Percentiles rank a stretch among this genome's conserved stretches.
Evolutionary conservation across 2,113 vertebrate genomes (phyloP).

Genomic region (Lophura nycthemera): DNA sequence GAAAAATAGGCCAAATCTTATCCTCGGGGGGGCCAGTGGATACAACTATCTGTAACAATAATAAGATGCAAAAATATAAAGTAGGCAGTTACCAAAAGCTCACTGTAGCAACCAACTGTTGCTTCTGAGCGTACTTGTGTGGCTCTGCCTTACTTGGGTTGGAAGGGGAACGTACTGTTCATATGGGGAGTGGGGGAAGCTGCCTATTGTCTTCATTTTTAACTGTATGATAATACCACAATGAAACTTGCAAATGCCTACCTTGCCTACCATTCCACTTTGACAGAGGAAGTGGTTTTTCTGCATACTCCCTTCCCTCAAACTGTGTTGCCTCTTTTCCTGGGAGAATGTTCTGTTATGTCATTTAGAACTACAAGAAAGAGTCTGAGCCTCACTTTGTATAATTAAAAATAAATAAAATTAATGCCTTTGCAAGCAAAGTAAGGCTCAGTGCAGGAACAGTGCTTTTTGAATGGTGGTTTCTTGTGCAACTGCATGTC

Average conservation of each 20-base stretch:
- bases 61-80: conserved; percentile 50
- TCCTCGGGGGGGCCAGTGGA: not conserved
- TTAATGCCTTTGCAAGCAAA: not conserved
- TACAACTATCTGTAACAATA: conserved; percentile 53
- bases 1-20: conserved; percentile 51
- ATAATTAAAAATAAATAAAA: not conserved
- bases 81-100: conserved; percentile 51
- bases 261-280: not conserved
- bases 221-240: not conserved
- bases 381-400: not conserved
- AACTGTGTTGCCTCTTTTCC: not conserved
- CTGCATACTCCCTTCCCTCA: not conserved
- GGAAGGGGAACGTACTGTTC: not conserved
- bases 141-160: not conserved
- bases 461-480: not conserved
- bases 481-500: not conserved
- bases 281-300: not conserved
- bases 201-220: not conserved
- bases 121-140: conserved; percentile 30
- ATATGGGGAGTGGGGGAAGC: not conserved
- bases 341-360: not conserved
- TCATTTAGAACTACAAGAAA: not conserved
- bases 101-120: conserved; percentile 11
- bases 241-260: not conserved
- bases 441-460: not conserved